A percentile compares a stretch with the other conserved stretches of the same genome.
These are phyloP conservation scores for Hypocryptadius cinnamomeus DNA, from an alignment of 2,113 vertebrate genomes.

Conservation along the genomic window DNA sequence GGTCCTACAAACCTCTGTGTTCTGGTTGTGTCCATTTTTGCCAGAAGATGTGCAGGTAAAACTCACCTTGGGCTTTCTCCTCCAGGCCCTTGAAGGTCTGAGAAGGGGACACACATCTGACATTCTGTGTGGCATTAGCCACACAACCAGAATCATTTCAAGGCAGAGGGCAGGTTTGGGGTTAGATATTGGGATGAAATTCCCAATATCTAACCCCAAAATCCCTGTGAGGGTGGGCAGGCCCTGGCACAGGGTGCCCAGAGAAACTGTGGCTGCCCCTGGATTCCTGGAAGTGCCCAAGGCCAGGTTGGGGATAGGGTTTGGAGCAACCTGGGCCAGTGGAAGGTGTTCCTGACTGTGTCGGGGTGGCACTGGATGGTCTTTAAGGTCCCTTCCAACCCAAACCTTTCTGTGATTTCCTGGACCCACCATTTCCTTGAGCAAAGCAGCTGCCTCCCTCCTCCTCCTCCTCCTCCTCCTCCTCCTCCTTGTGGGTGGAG, in stretches of 20 bases:
- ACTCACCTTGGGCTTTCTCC: background rate
- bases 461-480: background rate
- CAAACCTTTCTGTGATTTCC: background rate
- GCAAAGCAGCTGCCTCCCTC: background rate
- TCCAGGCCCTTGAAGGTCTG: background rate
- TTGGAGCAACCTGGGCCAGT: accelerated
- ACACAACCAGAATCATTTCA: background rate
- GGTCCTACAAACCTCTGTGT: slow-evolving; percentile 74
- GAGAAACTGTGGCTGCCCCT: background rate
- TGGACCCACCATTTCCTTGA: accelerated
- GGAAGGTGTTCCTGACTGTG: background rate
- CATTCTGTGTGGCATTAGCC: background rate
- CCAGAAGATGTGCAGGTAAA: slow-evolving; percentile 77
- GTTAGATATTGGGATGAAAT: background rate
- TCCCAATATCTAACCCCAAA: too few species aligned
- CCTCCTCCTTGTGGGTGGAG: background rate
- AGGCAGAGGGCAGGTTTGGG: background rate
- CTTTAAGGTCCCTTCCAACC: background rate
- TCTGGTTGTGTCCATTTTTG: slow-evolving; percentile 73
- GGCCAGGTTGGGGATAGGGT: accelerated
- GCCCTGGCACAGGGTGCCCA: background rate
- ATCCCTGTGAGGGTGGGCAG: accelerated
- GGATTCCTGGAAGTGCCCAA: background rate
- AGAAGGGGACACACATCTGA: background rate
- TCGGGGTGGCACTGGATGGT: background rate